Percentiles rank a stretch among this genome's conserved stretches.
phyloP scores from a whole-genome alignment of 2,113 vertebrate genomes.

The Neodontobutis hainanensis region DNA sequence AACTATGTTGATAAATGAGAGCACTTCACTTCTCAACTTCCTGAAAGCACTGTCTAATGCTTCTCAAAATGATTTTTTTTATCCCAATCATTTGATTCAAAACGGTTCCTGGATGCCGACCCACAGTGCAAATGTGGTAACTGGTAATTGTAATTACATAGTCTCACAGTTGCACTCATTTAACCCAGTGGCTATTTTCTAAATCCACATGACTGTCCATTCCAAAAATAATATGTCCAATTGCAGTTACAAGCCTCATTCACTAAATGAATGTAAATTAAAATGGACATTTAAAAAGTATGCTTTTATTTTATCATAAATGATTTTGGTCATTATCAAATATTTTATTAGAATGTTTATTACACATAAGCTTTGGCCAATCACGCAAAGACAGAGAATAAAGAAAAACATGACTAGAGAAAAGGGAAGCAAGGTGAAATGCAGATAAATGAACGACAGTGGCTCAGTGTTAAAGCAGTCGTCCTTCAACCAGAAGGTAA shows the following conservation, averaged over 20 bases:
- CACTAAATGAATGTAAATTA: no score
- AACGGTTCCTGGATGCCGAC: not conserved
- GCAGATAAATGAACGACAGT: no score
- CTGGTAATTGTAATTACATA: slow-evolving; percentile 4
- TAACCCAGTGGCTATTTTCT: slow-evolving; percentile 1
- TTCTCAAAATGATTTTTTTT: not conserved
- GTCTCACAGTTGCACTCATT: not conserved
- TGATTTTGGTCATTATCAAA: no score
- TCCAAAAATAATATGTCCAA: not conserved
- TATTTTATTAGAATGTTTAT: no score
- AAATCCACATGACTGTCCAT: not conserved
- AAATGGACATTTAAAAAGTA: no score
- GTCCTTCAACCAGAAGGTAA: no score
- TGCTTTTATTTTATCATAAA: no score
- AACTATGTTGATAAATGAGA: slow-evolving; percentile 3
- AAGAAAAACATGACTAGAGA: no score
- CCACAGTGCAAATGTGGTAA: not conserved
- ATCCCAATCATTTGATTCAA: not conserved
- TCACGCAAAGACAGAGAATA: no score
- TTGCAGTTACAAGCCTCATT: not conserved
- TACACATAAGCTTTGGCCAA: no score
- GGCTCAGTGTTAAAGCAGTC: no score
- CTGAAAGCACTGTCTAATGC: not conserved
- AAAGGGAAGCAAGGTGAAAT: no score
- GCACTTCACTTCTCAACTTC: not conserved